A percentile compares a stretch with the other conserved stretches of the same genome.
Conservation (phyloP, 2,797 vertebrate genomes). For the Gobionotothen gibberifrons region DNA sequence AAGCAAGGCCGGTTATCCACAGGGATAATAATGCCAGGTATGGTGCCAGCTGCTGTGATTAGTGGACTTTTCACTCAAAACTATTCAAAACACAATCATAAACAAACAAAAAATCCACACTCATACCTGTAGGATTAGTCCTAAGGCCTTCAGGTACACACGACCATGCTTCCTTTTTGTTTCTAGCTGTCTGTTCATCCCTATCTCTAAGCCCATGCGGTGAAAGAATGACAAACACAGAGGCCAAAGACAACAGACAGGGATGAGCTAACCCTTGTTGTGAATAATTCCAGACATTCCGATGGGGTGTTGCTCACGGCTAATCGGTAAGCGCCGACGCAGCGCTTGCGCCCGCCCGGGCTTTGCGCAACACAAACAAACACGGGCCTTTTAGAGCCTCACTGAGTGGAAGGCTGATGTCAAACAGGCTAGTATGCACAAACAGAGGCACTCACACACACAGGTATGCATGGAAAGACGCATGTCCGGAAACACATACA, state of each 20-base stretch:
- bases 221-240: conserved; percentile 75
- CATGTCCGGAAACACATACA: conserved; percentile 35
- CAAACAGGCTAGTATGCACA: conserved; percentile 40
- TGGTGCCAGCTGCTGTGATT: conserved; percentile 49
- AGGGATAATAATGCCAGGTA: conserved; percentile 53
- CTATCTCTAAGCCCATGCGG: conserved; percentile 53
- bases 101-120: neutral
- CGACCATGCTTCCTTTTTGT: conserved; percentile 8
- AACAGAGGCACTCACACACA: conserved; percentile 27
- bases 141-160: conserved; percentile 22
- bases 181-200: conserved; percentile 44
- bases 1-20: conserved; percentile 38
- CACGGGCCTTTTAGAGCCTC: conserved; percentile 37
- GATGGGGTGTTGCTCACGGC: conserved; percentile 72
- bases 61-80: conserved; percentile 26
- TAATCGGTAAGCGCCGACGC: conserved; percentile 63
- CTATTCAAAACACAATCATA: conserved; percentile 1
- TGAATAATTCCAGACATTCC: conserved; percentile 84
- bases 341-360: conserved; percentile 48
- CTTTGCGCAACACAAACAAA: conserved; percentile 76
- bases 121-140: neutral
- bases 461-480: conserved; percentile 59
- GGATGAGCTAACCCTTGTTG: conserved; percentile 84
- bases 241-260: conserved; percentile 78
- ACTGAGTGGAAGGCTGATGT: conserved; percentile 57